Evolutionary conservation across 1,140 invertebrate genomes (phyloP).

Genomic region (Macrobrachium rosenbergii): DNA sequence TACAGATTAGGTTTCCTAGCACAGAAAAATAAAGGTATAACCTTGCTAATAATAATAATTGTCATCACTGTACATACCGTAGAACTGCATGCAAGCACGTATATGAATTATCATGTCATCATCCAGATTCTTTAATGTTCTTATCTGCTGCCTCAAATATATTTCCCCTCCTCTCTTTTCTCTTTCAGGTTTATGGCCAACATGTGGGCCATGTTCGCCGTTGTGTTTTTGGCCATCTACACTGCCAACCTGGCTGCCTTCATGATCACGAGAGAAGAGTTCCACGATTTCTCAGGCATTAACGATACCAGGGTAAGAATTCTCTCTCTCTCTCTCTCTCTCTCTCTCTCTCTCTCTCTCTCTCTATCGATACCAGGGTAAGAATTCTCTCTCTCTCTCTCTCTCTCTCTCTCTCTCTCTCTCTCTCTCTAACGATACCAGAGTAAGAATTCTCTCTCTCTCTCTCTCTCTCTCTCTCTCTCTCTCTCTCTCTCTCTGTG

Average conservation of each 20-base stretch:
- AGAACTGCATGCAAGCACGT: too few relatives aligned
- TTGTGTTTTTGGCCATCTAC: slow-evolving; percentile 92
- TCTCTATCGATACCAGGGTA: too few relatives aligned
- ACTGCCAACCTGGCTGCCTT: slow-evolving; percentile 98
- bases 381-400: too few relatives aligned
- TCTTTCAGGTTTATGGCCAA: not conserved
- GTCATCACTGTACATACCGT: too few relatives aligned
- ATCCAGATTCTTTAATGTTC: not conserved
- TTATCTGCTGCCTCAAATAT: not conserved
- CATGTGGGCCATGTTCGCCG: slow-evolving; percentile 94
- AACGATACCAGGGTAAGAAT: slow-evolving; percentile 82
- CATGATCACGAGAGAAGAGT: slow-evolving; percentile 99
- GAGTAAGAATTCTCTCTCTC: too few relatives aligned
- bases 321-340: not conserved
- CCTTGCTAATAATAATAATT: too few relatives aligned
- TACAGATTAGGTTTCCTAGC: too few relatives aligned
- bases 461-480: too few relatives aligned
- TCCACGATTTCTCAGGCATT: slow-evolving; percentile 92
- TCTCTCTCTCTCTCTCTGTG: too few relatives aligned
- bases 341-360: not conserved
- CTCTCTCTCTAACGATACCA: too few relatives aligned
- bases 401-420: too few relatives aligned
- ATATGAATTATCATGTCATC: not conserved
- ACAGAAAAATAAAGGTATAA: too few relatives aligned
- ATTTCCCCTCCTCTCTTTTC: not conserved